phyloP scores from a whole-genome alignment of 2,888 invertebrate species.

The Heteromurus nitidus region DNA sequence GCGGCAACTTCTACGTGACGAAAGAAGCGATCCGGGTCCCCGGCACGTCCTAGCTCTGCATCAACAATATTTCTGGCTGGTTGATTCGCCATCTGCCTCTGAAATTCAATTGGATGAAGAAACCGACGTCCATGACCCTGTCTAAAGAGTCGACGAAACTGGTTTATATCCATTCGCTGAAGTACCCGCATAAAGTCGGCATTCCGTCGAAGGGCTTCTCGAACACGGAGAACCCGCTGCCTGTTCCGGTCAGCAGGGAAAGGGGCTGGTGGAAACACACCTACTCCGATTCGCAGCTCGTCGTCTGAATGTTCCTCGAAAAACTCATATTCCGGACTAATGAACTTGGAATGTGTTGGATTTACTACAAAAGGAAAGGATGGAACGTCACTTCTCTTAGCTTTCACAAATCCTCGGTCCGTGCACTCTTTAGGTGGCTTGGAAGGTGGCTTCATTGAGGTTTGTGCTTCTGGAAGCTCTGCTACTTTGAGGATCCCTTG shows the following conservation, averaged over 20 bases:
- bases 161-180: conserved; percentile 33
- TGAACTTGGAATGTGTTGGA: conserved; percentile 33
- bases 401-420: conserved; percentile 29
- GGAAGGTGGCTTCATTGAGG: neutral
- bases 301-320: conserved; percentile 57
- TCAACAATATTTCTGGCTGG: too few species aligned
- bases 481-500: conserved; percentile 33
- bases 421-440: neutral
- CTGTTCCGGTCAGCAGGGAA: conserved; percentile 16
- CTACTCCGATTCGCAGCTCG: conserved; percentile 29
- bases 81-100: too few species aligned
- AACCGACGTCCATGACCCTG: too few species aligned
- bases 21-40: too few species aligned
- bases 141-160: conserved; percentile 39
- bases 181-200: conserved; percentile 45
- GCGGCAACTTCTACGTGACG: too few species aligned
- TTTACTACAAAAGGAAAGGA: neutral
- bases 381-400: neutral
- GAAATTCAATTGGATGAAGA: too few species aligned
- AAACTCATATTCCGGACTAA: conserved; percentile 38
- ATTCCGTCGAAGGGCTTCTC: conserved; percentile 47
- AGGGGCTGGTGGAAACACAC: neutral
- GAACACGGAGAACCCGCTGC: conserved; percentile 27
- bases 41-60: too few species aligned
- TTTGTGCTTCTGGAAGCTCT: conserved; percentile 28